Evolutionary conservation across 2,797 vertebrate species (phyloP).

Genomic region (Clamator glandarius): DNA sequence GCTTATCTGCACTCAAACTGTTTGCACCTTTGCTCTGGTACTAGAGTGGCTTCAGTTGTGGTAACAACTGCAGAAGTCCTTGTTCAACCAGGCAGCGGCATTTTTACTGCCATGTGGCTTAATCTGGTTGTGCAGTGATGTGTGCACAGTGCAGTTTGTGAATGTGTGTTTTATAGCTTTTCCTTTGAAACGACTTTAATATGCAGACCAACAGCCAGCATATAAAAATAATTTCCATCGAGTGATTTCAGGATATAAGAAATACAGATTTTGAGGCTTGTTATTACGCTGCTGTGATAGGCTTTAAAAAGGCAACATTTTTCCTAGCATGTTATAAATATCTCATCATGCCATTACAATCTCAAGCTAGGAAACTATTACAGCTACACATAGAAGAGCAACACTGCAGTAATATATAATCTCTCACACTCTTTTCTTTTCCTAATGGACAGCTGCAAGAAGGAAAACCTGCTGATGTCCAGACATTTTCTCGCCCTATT

Average conservation of each 20-base stretch:
- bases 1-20: background rate
- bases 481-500: background rate
- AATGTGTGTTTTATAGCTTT: slow-evolving; percentile 30
- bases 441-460: background rate
- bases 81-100: background rate
- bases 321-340: slow-evolving; percentile 52
- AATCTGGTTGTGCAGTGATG: slow-evolving; percentile 16
- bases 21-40: background rate
- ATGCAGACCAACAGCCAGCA: slow-evolving; percentile 19
- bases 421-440: background rate
- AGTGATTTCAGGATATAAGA: background rate
- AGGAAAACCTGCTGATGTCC: background rate
- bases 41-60: background rate
- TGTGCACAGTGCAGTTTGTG: background rate
- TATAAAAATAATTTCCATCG: slow-evolving; percentile 24
- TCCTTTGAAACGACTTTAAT: slow-evolving; percentile 27
- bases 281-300: slow-evolving; percentile 38
- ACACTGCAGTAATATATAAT: background rate
- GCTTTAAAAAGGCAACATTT: slow-evolving; percentile 59
- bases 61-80: background rate
- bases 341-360: background rate
- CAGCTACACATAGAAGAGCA: background rate
- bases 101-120: slow-evolving; percentile 35
- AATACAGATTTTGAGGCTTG: slow-evolving; percentile 40
- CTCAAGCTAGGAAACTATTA: background rate